Conservation (phyloP, 2,113 vertebrate species). For the Gopherus evgoodei region DNA sequence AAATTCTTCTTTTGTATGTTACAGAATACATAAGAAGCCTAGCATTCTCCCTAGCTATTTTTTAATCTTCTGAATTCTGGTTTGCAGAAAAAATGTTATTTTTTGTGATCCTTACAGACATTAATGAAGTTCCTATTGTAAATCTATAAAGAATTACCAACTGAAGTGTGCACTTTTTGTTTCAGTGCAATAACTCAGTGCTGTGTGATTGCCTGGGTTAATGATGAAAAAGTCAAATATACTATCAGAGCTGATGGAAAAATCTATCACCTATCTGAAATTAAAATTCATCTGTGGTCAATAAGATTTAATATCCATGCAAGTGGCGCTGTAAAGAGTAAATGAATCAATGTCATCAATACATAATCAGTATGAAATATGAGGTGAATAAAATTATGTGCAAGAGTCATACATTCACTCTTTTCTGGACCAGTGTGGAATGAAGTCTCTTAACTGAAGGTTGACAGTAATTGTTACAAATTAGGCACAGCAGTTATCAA, state of each 20-base stretch:
- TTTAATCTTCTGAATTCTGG: constrained; percentile 75
- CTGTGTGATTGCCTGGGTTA: constrained; percentile 87
- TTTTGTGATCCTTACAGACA: constrained; percentile 80
- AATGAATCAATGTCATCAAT: constrained; percentile 95
- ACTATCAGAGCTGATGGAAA: constrained; percentile 94
- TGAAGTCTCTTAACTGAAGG: constrained; percentile 89
- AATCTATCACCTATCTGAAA: constrained; percentile 95
- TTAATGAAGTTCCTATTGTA: constrained; percentile 91
- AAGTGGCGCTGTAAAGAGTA: constrained; percentile 90
- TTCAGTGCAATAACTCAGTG: constrained; percentile 89
- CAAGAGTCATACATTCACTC: constrained; percentile 86
- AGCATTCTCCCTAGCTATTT: constrained; percentile 58
- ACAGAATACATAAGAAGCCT: constrained; percentile 57
- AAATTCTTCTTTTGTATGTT: not conserved
- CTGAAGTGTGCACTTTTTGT: constrained; percentile 88
- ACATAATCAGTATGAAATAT: constrained; percentile 96
- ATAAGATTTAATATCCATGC: constrained; percentile 96
- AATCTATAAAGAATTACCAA: constrained; percentile 89
- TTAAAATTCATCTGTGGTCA: constrained; percentile 96
- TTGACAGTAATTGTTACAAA: constrained; percentile 95
- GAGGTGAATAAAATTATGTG: constrained; percentile 91
- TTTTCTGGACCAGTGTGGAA: constrained; percentile 85
- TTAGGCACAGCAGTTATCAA: constrained; percentile 89
- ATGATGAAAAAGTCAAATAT: constrained; percentile 92
- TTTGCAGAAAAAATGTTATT: constrained; percentile 80